Evolutionary conservation across 1,140 invertebrate genomes (phyloP).

Genomic region (Macrobrachium nipponense): DNA sequence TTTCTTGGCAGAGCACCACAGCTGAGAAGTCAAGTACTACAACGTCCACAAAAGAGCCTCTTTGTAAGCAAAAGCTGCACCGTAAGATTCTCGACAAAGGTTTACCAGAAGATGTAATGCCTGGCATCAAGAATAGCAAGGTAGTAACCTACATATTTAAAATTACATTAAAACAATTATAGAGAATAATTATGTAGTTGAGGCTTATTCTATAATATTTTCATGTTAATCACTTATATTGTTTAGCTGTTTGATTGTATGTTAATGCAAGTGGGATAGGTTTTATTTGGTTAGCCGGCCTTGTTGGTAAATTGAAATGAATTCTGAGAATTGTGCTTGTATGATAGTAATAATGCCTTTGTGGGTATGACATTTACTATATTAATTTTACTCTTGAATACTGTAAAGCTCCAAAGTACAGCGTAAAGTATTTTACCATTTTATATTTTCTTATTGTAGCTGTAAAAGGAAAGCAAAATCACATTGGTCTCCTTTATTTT

Average conservation of each 20-base stretch:
- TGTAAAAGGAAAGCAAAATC: too few relatives aligned
- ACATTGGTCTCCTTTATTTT: too few relatives aligned
- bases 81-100: slow-evolving; percentile 91
- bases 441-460: too few relatives aligned
- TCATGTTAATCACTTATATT: too few relatives aligned
- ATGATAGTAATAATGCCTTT: neutral
- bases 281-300: too few relatives aligned
- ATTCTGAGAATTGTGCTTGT: neutral
- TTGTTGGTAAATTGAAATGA: neutral
- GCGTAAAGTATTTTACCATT: too few relatives aligned
- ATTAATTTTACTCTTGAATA: too few relatives aligned
- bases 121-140: slow-evolving; percentile 85
- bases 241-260: too few relatives aligned
- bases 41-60: slow-evolving; percentile 35
- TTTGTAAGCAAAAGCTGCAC: slow-evolving; percentile 85
- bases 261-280: too few relatives aligned
- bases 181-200: too few relatives aligned
- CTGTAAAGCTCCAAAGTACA: too few relatives aligned
- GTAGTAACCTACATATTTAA: slow-evolving; percentile 68
- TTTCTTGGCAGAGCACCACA: slow-evolving; percentile 27
- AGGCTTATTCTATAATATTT: too few relatives aligned
- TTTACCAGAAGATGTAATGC: slow-evolving; percentile 89
- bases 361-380: neutral
- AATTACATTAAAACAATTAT: neutral
- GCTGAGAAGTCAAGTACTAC: slow-evolving; percentile 46